Conservation (phyloP, 1,140 invertebrate species). For the Drosophila simulans region DNA sequence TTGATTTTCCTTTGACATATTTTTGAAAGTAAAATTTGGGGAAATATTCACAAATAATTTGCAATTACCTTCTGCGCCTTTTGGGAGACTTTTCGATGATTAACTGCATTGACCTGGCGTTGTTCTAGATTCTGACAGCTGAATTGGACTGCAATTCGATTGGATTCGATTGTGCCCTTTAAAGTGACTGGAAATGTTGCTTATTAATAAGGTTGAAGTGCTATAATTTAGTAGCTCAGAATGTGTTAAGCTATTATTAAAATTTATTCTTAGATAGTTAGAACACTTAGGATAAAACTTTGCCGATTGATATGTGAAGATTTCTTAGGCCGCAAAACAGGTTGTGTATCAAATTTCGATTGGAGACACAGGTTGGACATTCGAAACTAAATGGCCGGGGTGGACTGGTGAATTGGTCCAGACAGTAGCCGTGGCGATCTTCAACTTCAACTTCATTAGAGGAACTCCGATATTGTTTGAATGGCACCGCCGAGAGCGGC, state of each 20-base stretch:
- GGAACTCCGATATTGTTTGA: constrained; percentile 82
- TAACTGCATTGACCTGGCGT: constrained; percentile 49
- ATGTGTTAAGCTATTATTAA: too few species aligned
- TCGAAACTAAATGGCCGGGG: constrained; percentile 18
- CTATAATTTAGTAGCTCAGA: too few species aligned
- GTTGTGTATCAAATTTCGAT: constrained; percentile 23
- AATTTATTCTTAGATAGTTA: too few species aligned
- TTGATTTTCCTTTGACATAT: constrained; percentile 59
- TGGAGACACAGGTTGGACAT: constrained; percentile 29
- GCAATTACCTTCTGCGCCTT: constrained; percentile 61
- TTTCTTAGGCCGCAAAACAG: constrained; percentile 2
- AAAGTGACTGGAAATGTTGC: too few species aligned
- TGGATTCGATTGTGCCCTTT: background rate
- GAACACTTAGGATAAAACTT: too few species aligned
- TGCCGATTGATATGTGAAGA: too few species aligned
- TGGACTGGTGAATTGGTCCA: constrained; percentile 65
- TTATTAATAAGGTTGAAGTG: too few species aligned
- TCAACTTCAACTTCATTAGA: constrained; percentile 85
- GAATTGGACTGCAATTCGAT: background rate
- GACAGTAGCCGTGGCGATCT: constrained; percentile 80
- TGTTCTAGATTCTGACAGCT: constrained; percentile 39
- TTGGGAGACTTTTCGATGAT: constrained; percentile 62
- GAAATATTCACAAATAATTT: constrained; percentile 66
- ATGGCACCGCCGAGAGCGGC: constrained; percentile 70
- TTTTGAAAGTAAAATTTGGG: constrained; percentile 68